A percentile compares a stretch with the other conserved stretches of the same genome.
These are phyloP conservation scores for Onychorhynchus coronatus DNA, from an alignment of 2,113 vertebrate genomes.

Conservation along the genomic window DNA sequence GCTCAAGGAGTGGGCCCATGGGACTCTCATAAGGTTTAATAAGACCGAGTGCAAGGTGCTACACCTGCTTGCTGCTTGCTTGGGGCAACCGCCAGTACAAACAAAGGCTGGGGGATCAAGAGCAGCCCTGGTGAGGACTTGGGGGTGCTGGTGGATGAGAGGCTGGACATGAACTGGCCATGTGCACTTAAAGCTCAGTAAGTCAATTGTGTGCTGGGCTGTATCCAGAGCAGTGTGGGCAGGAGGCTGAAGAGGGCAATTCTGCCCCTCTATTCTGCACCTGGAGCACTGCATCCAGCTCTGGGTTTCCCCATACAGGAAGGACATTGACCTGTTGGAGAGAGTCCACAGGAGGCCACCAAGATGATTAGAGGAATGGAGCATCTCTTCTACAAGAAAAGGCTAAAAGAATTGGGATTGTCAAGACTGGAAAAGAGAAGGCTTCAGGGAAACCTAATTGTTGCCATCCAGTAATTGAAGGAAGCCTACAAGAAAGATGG, in stretches of 20 bases:
- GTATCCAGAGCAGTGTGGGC: background rate
- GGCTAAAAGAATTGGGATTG: background rate
- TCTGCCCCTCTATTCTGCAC: background rate
- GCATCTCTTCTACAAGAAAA: background rate
- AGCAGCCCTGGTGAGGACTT: background rate
- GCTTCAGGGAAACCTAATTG: background rate
- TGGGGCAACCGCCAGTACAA: background rate
- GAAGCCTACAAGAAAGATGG: background rate
- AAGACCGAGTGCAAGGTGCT: background rate
- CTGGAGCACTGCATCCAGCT: background rate
- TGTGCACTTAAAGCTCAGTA: background rate
- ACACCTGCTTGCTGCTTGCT: too few species aligned
- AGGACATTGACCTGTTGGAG: background rate
- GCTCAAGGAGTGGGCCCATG: accelerated
- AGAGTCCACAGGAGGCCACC: background rate
- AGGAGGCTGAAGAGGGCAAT: background rate
- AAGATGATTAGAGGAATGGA: background rate
- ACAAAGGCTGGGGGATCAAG: background rate
- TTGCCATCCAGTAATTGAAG: background rate
- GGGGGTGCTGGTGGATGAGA: background rate
- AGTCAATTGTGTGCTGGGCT: background rate
- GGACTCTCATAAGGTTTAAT: background rate
- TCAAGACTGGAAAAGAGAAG: background rate
- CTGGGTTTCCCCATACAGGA: background rate
- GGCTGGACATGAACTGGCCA: background rate